Base-by-base conservation (phyloP, 1,140 invertebrate species). In the Bombus consobrinus region DNA sequence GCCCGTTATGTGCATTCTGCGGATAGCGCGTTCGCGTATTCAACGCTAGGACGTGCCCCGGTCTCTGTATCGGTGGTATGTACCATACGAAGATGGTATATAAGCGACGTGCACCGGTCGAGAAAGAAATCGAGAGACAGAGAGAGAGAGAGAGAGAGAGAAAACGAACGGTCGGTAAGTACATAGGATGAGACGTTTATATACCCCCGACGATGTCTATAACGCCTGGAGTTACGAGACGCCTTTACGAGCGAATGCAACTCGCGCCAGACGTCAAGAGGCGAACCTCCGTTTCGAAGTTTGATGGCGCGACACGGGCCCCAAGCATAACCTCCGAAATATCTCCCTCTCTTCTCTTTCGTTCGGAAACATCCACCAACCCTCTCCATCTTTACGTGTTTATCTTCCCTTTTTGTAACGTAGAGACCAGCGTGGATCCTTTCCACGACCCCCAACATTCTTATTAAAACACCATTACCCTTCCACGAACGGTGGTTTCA, bases 141-240 rank as follows among this genome's bases (percentile, higher is more conserved):
- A 39, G 37, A 59, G 12, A 43, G 43, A 28, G 59, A 69, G 10
- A 28, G 37, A 41, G 10, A 15, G 10, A n/a, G 37, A 6, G 12
- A 34, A 18, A 32, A 34, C 39, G 62, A 53, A 87, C 78, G 73
- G 37, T 43, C 85, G 91, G 93, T 95, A 95, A 95, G 93, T 94
- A 95, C 93, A 95, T 95, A 93, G 94, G 94, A 95, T 93, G 93
- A 94, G 95, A 95, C 94, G 94, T 95, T 95, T 95, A 95, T 95
- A 95, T 95, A 95, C 94, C 95, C 95, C 93, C 90, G 92, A 92
- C 93, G 94, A 94, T 95, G 95, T 94, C 94, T 94, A 95, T 95
- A 95, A 95, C 94, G 92, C 93, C 93, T 94, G 93, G 93, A 95
- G 94, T 95, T 95, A 95, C 93, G 94, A 95, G 95, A 95, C 94